Conservation (phyloP, 2,113 vertebrate genomes). For the Sinocyclocheilus anophthalmus region DNA sequence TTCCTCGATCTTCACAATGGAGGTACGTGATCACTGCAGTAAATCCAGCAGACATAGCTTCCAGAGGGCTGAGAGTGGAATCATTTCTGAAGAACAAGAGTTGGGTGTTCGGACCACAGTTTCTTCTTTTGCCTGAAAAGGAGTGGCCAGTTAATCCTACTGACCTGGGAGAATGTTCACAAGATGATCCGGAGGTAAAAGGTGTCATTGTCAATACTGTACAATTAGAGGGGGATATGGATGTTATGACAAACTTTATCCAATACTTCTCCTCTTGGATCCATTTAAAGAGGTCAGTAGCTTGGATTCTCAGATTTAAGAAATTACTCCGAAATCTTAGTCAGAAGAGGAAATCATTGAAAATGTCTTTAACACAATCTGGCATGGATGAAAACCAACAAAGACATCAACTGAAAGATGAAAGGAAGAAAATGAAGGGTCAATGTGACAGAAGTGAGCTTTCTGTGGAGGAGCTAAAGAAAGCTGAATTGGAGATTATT, state of each 20-base stretch:
- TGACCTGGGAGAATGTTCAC: neutral
- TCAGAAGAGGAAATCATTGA: no score
- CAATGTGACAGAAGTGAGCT: no score
- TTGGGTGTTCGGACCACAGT: neutral
- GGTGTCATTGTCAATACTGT: neutral
- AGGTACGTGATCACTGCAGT: no score
- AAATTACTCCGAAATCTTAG: no score
- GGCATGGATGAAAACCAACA: no score
- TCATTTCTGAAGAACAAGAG: neutral
- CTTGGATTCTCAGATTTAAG: neutral
- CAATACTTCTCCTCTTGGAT: neutral
- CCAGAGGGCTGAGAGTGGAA: neutral
- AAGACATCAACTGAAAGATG: no score
- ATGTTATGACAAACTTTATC: neutral
- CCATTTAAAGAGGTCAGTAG: neutral
- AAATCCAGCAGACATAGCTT: no score
- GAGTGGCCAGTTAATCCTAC: neutral
- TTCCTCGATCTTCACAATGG: neutral
- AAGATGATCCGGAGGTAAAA: neutral
- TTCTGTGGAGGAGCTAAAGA: no score
- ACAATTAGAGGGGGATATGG: neutral
- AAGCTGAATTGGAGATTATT: no score
- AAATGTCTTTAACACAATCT: no score
- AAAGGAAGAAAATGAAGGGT: no score
- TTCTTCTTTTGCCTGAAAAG: neutral